Base-by-base conservation (phyloP, 2,797 vertebrate genomes). In the Sebastes hubbsi region DNA sequence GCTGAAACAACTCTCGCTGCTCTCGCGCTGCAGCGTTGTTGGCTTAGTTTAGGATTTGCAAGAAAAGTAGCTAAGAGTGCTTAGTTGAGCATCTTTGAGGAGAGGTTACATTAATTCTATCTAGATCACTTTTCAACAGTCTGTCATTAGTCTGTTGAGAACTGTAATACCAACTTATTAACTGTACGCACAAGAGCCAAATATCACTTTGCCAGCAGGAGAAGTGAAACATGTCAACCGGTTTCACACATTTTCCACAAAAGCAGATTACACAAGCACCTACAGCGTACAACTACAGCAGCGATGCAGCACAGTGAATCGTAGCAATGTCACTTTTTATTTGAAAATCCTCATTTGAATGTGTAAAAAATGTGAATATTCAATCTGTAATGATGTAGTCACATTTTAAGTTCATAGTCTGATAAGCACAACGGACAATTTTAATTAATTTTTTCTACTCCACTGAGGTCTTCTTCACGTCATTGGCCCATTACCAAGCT, bases 41-140 rank as follows among this genome's bases (percentile, higher is more conserved):
- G 60, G 77, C 79, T 87, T 60, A 76, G 63, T 34, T 82, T 29
- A 34, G 75, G 71, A 70, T 84, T 79, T 82, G 76, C 71, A 46
- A 64, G 71, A 73, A 46, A 72, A 70, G 81, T 72, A 49, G 13
- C 7, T 6, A 65, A 65, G 54, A 27, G 10, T 34, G 66, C 69
- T 80, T 66, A 67, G 55, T 4, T 13, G 65, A 85, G 61, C 18
- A 38, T 82, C 78, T 84, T 20, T 72, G 66, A 80, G 52, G 63
- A 55, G 56, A 80, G 67, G 62, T 82, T 66, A 29, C 79, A 64
- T 64, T 82, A 77, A 76, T 69, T 83, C 9, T 61, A 66, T 83
- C 86, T 67, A 1, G 42, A 46, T 46, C 64, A 55, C 25, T 58
- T 80, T 80, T 64, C 64, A 77, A 55, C 10, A 24, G 82, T 34